Conservation (phyloP, 2,888 invertebrate genomes). For the Papilio gigon region DNA sequence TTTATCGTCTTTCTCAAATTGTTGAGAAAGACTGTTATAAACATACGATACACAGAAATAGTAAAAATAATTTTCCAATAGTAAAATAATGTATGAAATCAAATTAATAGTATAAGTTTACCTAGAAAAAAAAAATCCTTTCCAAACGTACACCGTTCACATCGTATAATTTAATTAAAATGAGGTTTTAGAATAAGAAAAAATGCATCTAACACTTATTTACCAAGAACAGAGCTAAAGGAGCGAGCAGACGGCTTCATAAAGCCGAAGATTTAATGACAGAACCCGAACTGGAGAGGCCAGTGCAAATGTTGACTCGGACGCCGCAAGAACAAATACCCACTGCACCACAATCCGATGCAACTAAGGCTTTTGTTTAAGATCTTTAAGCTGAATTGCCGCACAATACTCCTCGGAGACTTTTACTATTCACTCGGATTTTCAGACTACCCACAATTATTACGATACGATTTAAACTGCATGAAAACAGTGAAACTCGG, state of each 20-base stretch:
- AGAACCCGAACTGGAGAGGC: constrained; percentile 41
- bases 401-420: constrained; percentile 26
- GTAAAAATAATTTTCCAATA: too few relatives aligned
- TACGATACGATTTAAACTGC: constrained; percentile 10
- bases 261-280: constrained; percentile 46
- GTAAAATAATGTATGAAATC: too few relatives aligned
- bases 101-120: too few relatives aligned
- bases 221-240: constrained; percentile 20
- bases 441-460: constrained; percentile 16
- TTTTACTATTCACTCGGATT: constrained; percentile 18
- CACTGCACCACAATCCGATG: constrained; percentile 39
- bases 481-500: too few relatives aligned
- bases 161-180: too few relatives aligned
- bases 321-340: constrained; percentile 43
- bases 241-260: constrained; percentile 42
- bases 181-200: background rate
- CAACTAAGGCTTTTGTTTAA: constrained; percentile 40
- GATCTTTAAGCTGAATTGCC: constrained; percentile 36
- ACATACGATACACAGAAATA: too few relatives aligned
- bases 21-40: too few relatives aligned
- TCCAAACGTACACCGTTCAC: too few relatives aligned
- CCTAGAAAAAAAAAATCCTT: too few relatives aligned
- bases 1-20: too few relatives aligned
- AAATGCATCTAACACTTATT: constrained; percentile 14
- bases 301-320: constrained; percentile 49